phyloP scores from a whole-genome alignment of 2,113 vertebrate genomes.

The Aythya baeri region DNA sequence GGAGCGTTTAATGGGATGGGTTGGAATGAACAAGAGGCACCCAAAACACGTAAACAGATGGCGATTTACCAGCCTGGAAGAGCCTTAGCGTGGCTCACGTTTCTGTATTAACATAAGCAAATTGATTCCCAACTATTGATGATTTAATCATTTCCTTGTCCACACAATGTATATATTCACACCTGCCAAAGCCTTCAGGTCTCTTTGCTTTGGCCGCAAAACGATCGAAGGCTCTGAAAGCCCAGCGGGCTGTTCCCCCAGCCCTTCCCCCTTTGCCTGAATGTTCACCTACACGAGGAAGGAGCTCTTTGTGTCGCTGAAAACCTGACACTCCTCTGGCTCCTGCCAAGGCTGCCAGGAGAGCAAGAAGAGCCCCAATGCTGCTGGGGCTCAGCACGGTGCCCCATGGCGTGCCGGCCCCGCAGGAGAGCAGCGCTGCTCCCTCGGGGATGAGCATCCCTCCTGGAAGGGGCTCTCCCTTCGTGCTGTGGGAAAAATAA shows the following conservation, averaged over 20 bases:
- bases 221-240: not conserved
- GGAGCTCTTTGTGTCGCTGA: not conserved
- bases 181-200: not conserved
- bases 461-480: not conserved
- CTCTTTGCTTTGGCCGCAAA: not conserved
- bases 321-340: not conserved
- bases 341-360: not conserved
- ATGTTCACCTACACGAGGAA: not conserved
- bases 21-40: not conserved
- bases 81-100: not conserved
- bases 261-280: not conserved
- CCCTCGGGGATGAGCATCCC: not conserved
- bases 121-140: not conserved
- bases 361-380: not conserved
- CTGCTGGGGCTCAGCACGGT: not conserved
- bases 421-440: not conserved
- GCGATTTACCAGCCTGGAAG: not conserved
- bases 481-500: not conserved
- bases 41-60: not conserved
- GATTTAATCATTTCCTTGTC: not conserved
- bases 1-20: not conserved
- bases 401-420: not conserved
- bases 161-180: not conserved
- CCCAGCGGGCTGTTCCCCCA: not conserved
- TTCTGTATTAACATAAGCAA: conserved; percentile 50